phyloP scores from a whole-genome alignment of 2,888 invertebrate species.

The Tinea pellionella region DNA sequence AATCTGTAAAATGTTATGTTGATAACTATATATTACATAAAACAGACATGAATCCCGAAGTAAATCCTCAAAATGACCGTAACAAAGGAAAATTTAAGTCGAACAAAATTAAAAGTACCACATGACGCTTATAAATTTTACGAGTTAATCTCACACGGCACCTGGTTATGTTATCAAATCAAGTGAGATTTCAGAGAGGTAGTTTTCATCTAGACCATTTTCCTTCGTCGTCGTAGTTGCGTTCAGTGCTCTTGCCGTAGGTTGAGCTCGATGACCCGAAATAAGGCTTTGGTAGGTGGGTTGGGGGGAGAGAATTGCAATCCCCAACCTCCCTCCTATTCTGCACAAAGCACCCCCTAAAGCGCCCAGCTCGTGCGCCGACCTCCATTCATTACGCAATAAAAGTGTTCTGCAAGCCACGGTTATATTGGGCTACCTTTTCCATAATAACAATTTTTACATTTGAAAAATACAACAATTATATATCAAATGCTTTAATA shows the following conservation, averaged over 20 bases:
- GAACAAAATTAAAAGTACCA: neutral
- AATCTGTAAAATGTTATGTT: no score
- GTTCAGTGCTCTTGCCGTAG: conserved; percentile 40
- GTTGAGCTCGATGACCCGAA: conserved; percentile 67
- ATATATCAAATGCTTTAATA: neutral
- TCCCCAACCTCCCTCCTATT: conserved; percentile 25
- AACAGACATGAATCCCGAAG: neutral
- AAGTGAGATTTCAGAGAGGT: neutral
- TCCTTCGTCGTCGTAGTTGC: conserved; percentile 25
- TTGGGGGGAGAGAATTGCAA: conserved; percentile 38
- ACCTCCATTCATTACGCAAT: conserved; percentile 69
- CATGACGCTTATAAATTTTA: neutral
- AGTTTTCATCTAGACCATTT: conserved; percentile 6
- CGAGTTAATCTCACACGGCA: conserved; percentile 4
- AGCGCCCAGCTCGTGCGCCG: conserved; percentile 43
- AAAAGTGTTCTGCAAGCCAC: conserved; percentile 47
- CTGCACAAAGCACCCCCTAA: conserved; percentile 21
- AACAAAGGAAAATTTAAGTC: neutral
- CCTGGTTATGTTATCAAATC: conserved; percentile 11
- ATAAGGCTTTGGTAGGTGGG: conserved; percentile 48
- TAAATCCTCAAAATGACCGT: neutral
- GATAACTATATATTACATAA: neutral
- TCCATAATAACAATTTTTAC: neutral
- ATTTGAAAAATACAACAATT: conserved; percentile 1
- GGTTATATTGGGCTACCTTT: neutral